Conservation (phyloP, 2,888 invertebrate species). For the Aspidiotus destructor region DNA sequence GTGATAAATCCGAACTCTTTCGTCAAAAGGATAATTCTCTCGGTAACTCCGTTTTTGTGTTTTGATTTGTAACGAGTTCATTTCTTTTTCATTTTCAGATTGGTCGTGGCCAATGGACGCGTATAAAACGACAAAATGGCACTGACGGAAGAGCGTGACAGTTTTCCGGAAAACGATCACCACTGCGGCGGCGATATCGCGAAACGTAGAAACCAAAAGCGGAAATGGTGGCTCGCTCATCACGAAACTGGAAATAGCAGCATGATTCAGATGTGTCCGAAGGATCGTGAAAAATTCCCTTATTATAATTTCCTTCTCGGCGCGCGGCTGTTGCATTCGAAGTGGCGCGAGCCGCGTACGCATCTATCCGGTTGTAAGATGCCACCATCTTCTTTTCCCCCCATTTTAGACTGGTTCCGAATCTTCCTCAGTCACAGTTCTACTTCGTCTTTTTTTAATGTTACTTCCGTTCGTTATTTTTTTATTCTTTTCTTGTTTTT, state of each 20-base stretch:
- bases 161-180: constrained; percentile 18
- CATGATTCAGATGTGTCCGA: neutral
- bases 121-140: constrained; percentile 17
- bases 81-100: neutral
- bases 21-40: no score
- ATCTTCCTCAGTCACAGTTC: neutral
- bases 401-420: neutral
- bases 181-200: constrained; percentile 16
- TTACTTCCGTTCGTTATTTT: neutral
- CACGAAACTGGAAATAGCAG: neutral
- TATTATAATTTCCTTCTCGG: constrained; percentile 9
- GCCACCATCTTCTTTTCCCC: no score
- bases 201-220: constrained; percentile 10
- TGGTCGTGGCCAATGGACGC: constrained; percentile 12
- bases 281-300: neutral
- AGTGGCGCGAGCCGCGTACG: constrained; percentile 8
- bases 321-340: constrained; percentile 17
- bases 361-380: neutral
- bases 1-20: no score
- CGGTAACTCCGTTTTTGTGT: neutral
- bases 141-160: neutral
- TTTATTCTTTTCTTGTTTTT: neutral
- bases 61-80: no score
- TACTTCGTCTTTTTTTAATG: neutral
- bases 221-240: constrained; percentile 13